Evolutionary conservation across 1,140 invertebrate genomes (phyloP).

Genomic region (Heliothis virescens): DNA sequence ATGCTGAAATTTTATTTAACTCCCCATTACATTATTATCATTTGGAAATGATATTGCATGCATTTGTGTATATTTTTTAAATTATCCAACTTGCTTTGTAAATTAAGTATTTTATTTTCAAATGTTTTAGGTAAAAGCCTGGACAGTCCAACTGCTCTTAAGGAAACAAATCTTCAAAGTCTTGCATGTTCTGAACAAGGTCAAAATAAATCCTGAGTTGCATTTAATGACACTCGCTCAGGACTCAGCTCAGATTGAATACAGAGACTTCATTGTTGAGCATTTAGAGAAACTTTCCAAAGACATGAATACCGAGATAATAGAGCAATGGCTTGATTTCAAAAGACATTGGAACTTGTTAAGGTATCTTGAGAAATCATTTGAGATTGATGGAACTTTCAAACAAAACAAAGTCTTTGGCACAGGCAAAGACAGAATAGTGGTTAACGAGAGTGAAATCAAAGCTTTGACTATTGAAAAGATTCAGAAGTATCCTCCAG

Average conservation of each 20-base stretch:
- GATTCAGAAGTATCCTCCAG: slow-evolving; percentile 79
- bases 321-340: slow-evolving; percentile 82
- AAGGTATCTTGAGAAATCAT: slow-evolving; percentile 85
- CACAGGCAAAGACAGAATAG: slow-evolving; percentile 71
- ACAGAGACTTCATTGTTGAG: slow-evolving; percentile 88
- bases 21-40: background rate
- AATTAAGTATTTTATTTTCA: too few species aligned
- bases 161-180: slow-evolving; percentile 88
- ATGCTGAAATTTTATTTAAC: too few species aligned
- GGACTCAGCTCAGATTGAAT: slow-evolving; percentile 82
- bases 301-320: slow-evolving; percentile 71
- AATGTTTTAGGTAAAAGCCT: slow-evolving; percentile 86
- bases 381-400: slow-evolving; percentile 80
- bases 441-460: slow-evolving; percentile 83
- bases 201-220: slow-evolving; percentile 86
- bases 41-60: background rate
- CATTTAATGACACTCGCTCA: slow-evolving; percentile 87
- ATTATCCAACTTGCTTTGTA: background rate
- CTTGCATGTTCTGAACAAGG: slow-evolving; percentile 88
- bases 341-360: slow-evolving; percentile 87
- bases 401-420: slow-evolving; percentile 86
- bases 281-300: slow-evolving; percentile 85
- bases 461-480: slow-evolving; percentile 82
- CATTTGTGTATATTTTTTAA: background rate
- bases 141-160: slow-evolving; percentile 88